Percentiles rank a stretch among this genome's conserved stretches.
Evolutionary conservation across 2,888 invertebrate genomes (phyloP).

Genomic region (Tipula helvola): DNA sequence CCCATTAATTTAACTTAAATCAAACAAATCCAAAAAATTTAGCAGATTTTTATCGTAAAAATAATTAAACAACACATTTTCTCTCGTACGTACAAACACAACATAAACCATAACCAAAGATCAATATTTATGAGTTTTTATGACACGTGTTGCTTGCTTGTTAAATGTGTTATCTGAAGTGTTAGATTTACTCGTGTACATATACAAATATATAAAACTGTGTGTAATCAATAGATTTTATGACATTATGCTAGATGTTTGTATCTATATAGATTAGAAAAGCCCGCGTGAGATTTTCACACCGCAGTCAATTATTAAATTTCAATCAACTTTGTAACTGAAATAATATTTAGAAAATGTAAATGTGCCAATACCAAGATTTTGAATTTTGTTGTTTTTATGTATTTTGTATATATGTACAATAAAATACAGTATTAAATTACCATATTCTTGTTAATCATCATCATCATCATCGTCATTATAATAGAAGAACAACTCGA

Average conservation of each 20-base stretch:
- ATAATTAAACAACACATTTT: neutral
- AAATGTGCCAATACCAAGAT: neutral
- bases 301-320: neutral
- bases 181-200: too few species aligned
- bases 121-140: neutral
- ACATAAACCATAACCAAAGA: neutral
- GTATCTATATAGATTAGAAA: too few species aligned
- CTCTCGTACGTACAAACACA: neutral
- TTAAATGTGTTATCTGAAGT: neutral
- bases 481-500: neutral
- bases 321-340: neutral
- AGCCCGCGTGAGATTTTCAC: too few species aligned
- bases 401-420: neutral
- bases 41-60: neutral
- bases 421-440: neutral
- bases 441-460: neutral
- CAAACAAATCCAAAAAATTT: neutral
- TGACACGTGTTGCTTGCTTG: neutral
- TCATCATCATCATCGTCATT: neutral
- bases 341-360: neutral
- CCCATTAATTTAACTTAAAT: neutral
- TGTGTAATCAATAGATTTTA: too few species aligned
- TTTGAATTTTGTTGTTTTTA: neutral
- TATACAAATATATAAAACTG: too few species aligned
- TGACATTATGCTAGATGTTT: too few species aligned